Evolutionary conservation across 1,140 invertebrate species (phyloP), one percentile per base, ranked within the genome.

Genomic region (Aphidius gifuensis): DNA sequence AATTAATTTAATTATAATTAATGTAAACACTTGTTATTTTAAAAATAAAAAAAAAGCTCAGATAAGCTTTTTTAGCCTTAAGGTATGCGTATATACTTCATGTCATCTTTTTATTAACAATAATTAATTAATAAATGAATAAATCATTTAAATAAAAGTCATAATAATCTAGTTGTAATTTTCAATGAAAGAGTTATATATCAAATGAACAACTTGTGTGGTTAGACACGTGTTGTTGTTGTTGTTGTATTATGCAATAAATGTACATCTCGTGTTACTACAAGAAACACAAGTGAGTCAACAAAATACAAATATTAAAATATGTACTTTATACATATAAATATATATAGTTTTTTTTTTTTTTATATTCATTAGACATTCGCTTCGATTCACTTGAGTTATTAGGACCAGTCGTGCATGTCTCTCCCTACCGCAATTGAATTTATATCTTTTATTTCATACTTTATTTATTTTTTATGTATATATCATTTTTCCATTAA

Each of bases 231-330:
- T 61, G 66, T 39, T 39, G 48, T 47, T 6, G 62, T 32, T 63
- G 50, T 32, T 38, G 58, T 65, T 23, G 23, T 32, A 44, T 75
- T 74, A 67, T 68, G 68, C 68, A 74, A 76, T 55, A 59, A 54
- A 44, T 66, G 66, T 67, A 64, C 64, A 69, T 73, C 72, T 74
- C 71, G 61, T 64, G 64, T 74, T 74, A 75, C 66, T 62, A 63
- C 64, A 61, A 53, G 42, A 62, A 51, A 58, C 58, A 45, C 32
- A 58, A 48, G 23, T 58, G 57, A 58, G 57, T 49, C 45, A 58
- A 58, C 45, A 49, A 8, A 6, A 58, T 43, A 16, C 43, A 58
- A 58, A 32, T 6, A 58, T 16, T 23, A 23, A 47, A 23, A 58
- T 16, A 32, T 9, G 50, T 46, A 11, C 5, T 58, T 47, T 47